Conservation (phyloP, 2,797 vertebrate species). For the Chanos chanos region DNA sequence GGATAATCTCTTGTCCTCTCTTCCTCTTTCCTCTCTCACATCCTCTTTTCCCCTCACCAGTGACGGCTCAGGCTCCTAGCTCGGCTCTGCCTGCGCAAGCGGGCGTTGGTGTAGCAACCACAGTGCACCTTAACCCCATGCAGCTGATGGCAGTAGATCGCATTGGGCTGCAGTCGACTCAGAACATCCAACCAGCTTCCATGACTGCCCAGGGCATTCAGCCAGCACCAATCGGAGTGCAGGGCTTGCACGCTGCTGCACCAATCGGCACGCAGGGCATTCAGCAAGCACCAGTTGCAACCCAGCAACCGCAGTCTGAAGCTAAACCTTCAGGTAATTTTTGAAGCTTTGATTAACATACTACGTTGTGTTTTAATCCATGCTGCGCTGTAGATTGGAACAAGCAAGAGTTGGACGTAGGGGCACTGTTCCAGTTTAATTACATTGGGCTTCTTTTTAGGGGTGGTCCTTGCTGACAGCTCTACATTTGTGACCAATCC, state of each 20-base stretch:
- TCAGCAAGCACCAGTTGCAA: conserved; percentile 78
- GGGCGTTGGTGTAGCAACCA: conserved; percentile 90
- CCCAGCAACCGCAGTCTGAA: conserved; percentile 77
- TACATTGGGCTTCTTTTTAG: too few relatives aligned
- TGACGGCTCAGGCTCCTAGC: conserved; percentile 92
- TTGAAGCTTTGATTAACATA: too few relatives aligned
- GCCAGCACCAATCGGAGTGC: conserved; percentile 83
- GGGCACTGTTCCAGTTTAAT: too few relatives aligned
- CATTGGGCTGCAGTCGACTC: conserved; percentile 87
- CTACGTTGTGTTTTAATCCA: too few relatives aligned
- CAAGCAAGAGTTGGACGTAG: too few relatives aligned
- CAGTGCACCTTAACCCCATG: conserved; percentile 96
- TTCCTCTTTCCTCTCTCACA: background rate
- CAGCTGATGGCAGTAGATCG: conserved; percentile 97
- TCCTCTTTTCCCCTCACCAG: conserved; percentile 51
- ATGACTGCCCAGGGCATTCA: conserved; percentile 88
- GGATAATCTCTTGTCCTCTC: background rate
- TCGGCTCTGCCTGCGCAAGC: conserved; percentile 87
- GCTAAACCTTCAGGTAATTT: conserved; percentile 83
- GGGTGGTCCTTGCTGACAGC: conserved; percentile 89
- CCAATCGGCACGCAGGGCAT: conserved; percentile 85
- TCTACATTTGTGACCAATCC: conserved; percentile 89
- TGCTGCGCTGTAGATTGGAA: too few relatives aligned
- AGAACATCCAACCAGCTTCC: conserved; percentile 88
- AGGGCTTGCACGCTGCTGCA: conserved; percentile 84